Evolutionary conservation across 2,888 invertebrate genomes (phyloP), one percentile per base, ranked within the genome.

Genomic region (Drosophila demipolita): DNA sequence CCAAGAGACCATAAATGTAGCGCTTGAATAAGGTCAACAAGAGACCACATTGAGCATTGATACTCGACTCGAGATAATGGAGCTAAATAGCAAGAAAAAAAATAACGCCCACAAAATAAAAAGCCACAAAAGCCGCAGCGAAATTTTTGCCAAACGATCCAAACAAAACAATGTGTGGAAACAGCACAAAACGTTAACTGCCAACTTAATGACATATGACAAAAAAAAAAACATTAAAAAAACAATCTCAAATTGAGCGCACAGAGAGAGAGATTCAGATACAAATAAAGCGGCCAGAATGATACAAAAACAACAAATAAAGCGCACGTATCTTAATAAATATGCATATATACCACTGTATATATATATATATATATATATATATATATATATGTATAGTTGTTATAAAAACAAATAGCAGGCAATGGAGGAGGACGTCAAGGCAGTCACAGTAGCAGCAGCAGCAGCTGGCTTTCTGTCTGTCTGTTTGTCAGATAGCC

Each of bases 1-100:
- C 82, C 80, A 29, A 29, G 78, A 72, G 73, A 66, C 85, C 82
- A 85, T 80, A 85, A 79, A 54, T 67, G 72, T 72, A 69, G 66
- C 82, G 64, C 66, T 77, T 78, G 73, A 88, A 85, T 85, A 85
- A 80, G 88, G 85, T 85, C 83, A 83, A 80, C 82, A 83, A 80
- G 76, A 65, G 58, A 55, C 55, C 62, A 36, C 61, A 73, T 70
- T 57, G 61, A 64, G 69, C 82, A 90, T 86, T 90, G 82, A 89
- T 75, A 89, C 83, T 87, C 80, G 55, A 63, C 17, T 23, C 45
- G 35, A 67, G 67, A 70, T 82, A 73, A 72, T 68, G 62, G 36
- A 55, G 50, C 58, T 33, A 61, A 36, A 63, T 55, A 60, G 15
- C 32, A 12, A 26, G 12, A 74, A 62, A 50, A 6, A 6, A 80